Conservation (phyloP, 2,113 vertebrate genomes). For the Syrrhaptes paradoxus region DNA sequence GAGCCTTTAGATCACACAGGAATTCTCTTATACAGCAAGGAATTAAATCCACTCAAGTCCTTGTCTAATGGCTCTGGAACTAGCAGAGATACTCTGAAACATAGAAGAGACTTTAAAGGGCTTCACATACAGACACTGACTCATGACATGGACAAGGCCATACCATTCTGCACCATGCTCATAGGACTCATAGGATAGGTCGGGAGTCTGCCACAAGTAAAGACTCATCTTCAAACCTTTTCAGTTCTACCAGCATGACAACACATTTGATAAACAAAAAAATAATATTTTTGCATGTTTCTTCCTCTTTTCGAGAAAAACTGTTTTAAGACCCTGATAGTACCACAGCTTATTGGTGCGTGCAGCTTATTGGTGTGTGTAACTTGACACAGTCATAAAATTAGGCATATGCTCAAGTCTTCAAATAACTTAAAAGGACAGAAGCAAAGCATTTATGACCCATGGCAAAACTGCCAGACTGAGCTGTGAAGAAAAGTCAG, state of each 20-base stretch:
- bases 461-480: not conserved
- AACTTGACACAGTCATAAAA: not conserved
- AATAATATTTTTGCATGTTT: accelerated
- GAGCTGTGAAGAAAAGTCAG: not conserved
- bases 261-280: not conserved
- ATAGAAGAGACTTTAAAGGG: not conserved
- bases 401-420: not conserved
- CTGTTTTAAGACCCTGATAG: not conserved
- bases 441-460: not conserved
- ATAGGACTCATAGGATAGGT: not conserved
- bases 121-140: not conserved
- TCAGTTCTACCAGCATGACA: not conserved
- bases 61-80: not conserved
- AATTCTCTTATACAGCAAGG: not conserved
- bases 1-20: not conserved
- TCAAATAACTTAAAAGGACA: not conserved
- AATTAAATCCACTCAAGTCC: not conserved
- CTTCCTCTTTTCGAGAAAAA: not conserved
- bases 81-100: not conserved
- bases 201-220: not conserved
- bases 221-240: not conserved
- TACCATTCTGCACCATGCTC: not conserved
- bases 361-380: not conserved
- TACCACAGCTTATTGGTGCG: not conserved
- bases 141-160: not conserved